Conservation (phyloP, 2,113 vertebrate species). For the Grammomys dolichurus region DNA sequence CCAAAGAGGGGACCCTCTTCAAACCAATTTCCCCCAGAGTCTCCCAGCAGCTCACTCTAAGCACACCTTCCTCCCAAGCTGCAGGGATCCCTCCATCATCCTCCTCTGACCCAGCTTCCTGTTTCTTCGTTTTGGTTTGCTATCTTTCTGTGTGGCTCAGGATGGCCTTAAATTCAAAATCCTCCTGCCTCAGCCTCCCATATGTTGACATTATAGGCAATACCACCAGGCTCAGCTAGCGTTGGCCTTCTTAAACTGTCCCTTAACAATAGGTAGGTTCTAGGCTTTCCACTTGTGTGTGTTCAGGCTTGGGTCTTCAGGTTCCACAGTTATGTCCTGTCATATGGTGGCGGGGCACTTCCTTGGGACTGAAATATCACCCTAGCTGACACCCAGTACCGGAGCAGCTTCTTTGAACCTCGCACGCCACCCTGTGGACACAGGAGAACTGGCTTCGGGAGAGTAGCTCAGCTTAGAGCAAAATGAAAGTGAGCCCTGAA, state of each 20-base stretch:
- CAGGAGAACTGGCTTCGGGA: neutral
- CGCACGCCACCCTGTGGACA: slow-evolving; percentile 60
- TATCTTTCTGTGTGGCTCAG: neutral
- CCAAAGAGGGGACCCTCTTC: too few species aligned
- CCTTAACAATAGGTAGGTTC: neutral
- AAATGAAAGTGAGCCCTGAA: neutral
- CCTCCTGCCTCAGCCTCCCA: neutral
- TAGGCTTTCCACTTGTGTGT: neutral
- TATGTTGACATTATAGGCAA: neutral
- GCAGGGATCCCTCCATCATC: too few species aligned
- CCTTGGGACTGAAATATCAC: neutral
- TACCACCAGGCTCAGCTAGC: neutral
- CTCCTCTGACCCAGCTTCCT: neutral
- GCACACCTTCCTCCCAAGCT: neutral
- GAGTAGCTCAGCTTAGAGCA: neutral
- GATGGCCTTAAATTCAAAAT: neutral
- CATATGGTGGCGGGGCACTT: neutral
- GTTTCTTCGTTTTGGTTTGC: neutral
- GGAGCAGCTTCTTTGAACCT: neutral
- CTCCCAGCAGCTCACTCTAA: neutral
- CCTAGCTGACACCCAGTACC: neutral
- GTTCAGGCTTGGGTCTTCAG: neutral
- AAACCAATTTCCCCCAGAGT: neutral
- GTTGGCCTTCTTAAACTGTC: neutral
- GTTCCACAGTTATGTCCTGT: neutral